Evolutionary conservation across 2,113 vertebrate genomes (phyloP).

Genomic region (Etia nguti): DNA sequence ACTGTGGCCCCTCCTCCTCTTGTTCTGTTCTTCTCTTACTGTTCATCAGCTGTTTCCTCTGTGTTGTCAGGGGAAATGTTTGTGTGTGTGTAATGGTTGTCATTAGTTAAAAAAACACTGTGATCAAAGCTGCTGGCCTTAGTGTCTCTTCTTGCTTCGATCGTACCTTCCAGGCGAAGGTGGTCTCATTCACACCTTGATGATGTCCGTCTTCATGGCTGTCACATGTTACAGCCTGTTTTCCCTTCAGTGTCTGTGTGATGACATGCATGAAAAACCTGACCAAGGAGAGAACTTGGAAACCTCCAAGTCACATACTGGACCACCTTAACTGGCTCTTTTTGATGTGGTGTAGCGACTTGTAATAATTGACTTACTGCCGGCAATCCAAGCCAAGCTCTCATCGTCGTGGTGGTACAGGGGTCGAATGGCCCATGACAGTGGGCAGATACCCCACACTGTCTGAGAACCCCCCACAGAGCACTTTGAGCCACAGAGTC

Average conservation of each 20-base stretch:
- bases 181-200: background rate
- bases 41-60: background rate
- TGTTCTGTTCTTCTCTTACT: background rate
- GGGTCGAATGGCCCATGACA: background rate
- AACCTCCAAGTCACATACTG: background rate
- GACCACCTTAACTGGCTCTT: background rate
- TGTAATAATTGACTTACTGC: background rate
- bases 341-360: background rate
- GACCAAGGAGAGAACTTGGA: background rate
- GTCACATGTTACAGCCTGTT: fast-evolving
- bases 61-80: background rate
- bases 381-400: background rate
- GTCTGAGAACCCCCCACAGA: background rate
- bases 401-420: fast-evolving
- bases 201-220: background rate
- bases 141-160: background rate
- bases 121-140: background rate
- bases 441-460: background rate
- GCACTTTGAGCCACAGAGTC: background rate
- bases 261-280: background rate
- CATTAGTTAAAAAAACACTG: background rate
- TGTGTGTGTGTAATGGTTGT: background rate
- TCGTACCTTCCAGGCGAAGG: background rate
- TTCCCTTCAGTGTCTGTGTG: background rate
- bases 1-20: background rate